These are phyloP conservation scores for Drosophila macrospina DNA, from an alignment of 2,888 invertebrate species.

Conservation along the genomic window DNA sequence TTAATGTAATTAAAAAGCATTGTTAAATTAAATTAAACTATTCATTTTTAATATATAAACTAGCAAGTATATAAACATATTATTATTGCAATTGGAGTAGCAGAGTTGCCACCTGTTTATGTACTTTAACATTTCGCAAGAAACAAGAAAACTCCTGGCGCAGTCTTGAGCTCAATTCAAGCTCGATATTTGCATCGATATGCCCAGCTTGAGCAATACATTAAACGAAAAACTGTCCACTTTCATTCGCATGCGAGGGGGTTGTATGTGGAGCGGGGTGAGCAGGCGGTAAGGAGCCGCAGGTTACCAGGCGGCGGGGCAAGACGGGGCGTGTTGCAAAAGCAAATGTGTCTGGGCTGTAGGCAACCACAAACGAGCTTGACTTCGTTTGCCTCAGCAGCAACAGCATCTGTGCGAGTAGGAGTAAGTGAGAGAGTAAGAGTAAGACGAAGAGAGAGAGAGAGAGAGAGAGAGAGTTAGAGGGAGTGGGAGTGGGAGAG, in stretches of 20 bases:
- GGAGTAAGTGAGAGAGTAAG: too few species aligned
- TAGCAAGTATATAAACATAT: too few species aligned
- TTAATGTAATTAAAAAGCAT: too few species aligned
- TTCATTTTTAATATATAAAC: too few species aligned
- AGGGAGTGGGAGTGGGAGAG: constrained; percentile 24
- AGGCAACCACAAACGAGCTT: constrained; percentile 79
- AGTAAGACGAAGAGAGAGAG: constrained; percentile 1
- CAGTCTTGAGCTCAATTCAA: not conserved
- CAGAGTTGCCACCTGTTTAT: too few species aligned
- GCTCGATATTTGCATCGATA: not conserved
- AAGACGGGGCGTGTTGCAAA: constrained; percentile 37
- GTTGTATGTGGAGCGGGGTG: not conserved
- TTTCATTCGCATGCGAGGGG: constrained; percentile 42
- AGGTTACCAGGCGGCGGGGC: constrained; percentile 29
- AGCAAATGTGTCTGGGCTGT: constrained; percentile 77
- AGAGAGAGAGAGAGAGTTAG: constrained; percentile 22
- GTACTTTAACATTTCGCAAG: too few species aligned
- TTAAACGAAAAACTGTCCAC: constrained; percentile 67
- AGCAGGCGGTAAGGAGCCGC: constrained; percentile 30
- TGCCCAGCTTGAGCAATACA: constrained; percentile 20
- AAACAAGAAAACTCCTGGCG: too few species aligned
- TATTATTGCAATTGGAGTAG: too few species aligned
- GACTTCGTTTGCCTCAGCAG: constrained; percentile 66
- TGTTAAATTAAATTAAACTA: too few species aligned
- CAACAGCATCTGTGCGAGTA: too few species aligned